Conservation (phyloP, 2,797 vertebrate species). For the Hoplostethus atlanticus region DNA sequence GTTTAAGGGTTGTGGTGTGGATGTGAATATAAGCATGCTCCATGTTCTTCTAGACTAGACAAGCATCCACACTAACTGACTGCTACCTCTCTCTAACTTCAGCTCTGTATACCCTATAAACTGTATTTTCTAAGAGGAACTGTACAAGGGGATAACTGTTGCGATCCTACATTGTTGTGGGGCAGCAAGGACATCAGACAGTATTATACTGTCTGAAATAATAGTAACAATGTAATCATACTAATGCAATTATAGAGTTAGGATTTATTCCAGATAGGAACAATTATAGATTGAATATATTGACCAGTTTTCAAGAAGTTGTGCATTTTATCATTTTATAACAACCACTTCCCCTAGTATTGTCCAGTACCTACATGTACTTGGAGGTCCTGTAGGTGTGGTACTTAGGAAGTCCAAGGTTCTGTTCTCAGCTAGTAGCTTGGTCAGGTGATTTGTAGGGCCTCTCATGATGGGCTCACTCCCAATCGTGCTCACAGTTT, state of each 20-base stretch:
- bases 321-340: not conserved
- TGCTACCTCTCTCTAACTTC: not conserved
- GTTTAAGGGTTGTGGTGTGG: conserved; percentile 65
- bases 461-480: conserved; percentile 27
- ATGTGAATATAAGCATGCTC: conserved; percentile 89
- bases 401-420: conserved; percentile 1
- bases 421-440: conserved; percentile 32
- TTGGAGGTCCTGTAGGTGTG: conserved; percentile 9
- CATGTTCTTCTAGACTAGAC: conserved; percentile 62
- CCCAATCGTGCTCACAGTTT: not conserved
- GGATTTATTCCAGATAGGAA: not conserved
- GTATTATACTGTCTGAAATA: not conserved
- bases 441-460: conserved; percentile 55
- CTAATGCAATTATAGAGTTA: not conserved
- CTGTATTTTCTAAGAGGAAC: not conserved
- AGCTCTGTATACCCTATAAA: not conserved
- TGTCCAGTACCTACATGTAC: not conserved
- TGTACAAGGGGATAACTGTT: not conserved
- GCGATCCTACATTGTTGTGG: not conserved
- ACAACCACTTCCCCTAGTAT: not conserved
- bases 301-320: not conserved
- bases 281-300: not conserved
- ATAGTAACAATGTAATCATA: not conserved
- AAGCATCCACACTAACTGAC: conserved; percentile 14
- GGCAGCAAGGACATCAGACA: not conserved